phyloP scores from a whole-genome alignment of 2,113 vertebrate genomes.

The Pogona vitticeps region DNA sequence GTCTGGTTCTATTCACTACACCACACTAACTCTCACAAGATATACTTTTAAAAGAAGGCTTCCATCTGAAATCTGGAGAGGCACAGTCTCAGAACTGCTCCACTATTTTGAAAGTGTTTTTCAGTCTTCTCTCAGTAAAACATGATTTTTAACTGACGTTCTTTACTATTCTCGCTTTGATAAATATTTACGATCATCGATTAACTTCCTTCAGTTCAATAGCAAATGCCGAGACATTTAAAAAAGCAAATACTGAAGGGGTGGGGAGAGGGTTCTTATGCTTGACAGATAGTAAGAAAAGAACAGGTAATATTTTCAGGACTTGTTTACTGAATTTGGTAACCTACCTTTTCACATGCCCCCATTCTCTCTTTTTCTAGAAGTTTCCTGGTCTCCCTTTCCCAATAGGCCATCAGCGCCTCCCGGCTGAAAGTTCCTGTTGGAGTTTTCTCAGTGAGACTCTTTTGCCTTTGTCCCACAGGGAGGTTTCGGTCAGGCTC shows the following conservation, averaged over 20 bases:
- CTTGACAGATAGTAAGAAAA: neutral
- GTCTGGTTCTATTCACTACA: too few species aligned
- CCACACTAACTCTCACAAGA: neutral
- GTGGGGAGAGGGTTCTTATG: neutral
- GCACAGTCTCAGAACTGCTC: neutral
- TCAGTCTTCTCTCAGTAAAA: neutral
- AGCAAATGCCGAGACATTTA: constrained; percentile 15
- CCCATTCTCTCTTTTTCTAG: constrained; percentile 89
- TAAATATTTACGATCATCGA: neutral
- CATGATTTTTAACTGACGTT: neutral
- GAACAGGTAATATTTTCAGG: neutral
- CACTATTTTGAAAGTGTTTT: neutral
- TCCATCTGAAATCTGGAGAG: neutral
- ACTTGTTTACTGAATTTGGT: neutral
- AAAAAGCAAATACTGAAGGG: too few species aligned
- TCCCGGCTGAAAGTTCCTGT: constrained; percentile 95
- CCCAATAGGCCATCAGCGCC: constrained; percentile 95
- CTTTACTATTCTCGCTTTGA: neutral
- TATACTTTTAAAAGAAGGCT: neutral
- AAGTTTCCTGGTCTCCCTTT: constrained; percentile 91
- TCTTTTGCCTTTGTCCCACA: constrained; percentile 91
- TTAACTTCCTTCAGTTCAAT: neutral
- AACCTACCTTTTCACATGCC: constrained; percentile 76
- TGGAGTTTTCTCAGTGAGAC: constrained; percentile 93
- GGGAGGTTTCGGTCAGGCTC: constrained; percentile 91